Evolutionary conservation across 2,113 vertebrate genomes (phyloP).

Genomic region (Hiodon tergisus): DNA sequence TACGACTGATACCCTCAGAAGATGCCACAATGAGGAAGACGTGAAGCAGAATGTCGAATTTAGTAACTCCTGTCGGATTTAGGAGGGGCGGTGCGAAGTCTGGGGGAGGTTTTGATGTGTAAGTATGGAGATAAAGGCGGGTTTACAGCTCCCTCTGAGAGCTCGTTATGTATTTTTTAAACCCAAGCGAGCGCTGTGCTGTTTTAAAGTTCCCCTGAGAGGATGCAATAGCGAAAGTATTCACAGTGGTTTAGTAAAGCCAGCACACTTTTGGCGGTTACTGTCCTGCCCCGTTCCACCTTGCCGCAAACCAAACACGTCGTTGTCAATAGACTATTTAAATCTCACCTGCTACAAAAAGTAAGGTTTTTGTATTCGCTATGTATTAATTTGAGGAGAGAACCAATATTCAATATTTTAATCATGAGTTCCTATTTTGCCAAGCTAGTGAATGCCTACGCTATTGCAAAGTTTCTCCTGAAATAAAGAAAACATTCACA

Average conservation of each 20-base stretch:
- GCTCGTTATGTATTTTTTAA: conserved; percentile 23
- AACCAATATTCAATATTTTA: neutral
- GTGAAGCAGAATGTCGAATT: conserved; percentile 38
- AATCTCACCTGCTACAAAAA: neutral
- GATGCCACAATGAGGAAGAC: conserved; percentile 34
- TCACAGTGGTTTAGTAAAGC: conserved; percentile 41
- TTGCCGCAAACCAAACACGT: neutral
- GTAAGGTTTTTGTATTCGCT: neutral
- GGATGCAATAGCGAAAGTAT: conserved; percentile 59
- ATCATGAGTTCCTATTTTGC: neutral
- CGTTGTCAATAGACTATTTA: neutral
- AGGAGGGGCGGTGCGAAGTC: conserved; percentile 43
- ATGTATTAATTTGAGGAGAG: neutral
- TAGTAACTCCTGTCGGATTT: conserved; percentile 40
- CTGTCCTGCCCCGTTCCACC: conserved; percentile 29
- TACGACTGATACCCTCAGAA: conserved; percentile 26
- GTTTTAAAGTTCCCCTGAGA: conserved; percentile 49
- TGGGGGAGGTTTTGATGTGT: conserved; percentile 36
- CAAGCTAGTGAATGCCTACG: neutral
- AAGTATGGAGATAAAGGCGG: conserved; percentile 39
- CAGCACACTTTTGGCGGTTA: conserved; percentile 51
- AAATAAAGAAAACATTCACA: conserved; percentile 9
- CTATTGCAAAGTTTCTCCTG: neutral
- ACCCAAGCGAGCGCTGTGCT: conserved; percentile 19
- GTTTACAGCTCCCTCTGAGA: conserved; percentile 27